Base-by-base conservation (phyloP, 1,140 invertebrate genomes). In the Leptopilina clavipes region DNA sequence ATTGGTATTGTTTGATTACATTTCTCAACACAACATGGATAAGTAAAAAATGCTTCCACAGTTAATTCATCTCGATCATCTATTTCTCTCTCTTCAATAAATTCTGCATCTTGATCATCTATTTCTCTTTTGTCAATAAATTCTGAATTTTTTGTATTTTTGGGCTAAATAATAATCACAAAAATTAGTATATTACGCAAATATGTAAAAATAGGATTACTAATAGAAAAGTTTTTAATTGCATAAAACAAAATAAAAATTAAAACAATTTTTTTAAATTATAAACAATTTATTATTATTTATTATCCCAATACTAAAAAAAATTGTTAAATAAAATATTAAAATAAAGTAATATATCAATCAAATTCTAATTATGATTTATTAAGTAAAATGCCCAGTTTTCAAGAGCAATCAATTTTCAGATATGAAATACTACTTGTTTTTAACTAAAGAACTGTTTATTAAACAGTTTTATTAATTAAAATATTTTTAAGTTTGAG, bases 1-100 rank as follows among this genome's bases (percentile, higher is more conserved):
- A 52, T 52, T 52, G 48, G 48, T 52, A 52, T 52, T 17, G 2
- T 3, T 52, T 52, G 0, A n/a, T 52, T 52, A n/a, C 48, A 52
- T 17, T 52, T 7, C 12, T 52, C 17, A 17, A 7, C 48, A 52
- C 48, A 52, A 52, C 48, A 52, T 17, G 48, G 48, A 52, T 52
- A 52, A 17, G 48, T 52, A 17, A 17, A 52, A 52, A 52, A 52
- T 52, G 48, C 48, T 52, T 52, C 48, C 14, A 52, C n/a, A 52
- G 14, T 52, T 52, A 52, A 52, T 6, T 52, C 48, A 52, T 52
- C 48, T 52, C 12, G 11, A 48, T 48, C 45, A 48, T 12, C 45
- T 5, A 48, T n/a, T 11, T 48, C 45, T 48, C 45, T 48, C 12
- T 12, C 10, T 48, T 48, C 45, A 48, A 48, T 11, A 48, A 48